Base-by-base conservation (phyloP, 2,113 vertebrate genomes). In the Neogale vison region DNA sequence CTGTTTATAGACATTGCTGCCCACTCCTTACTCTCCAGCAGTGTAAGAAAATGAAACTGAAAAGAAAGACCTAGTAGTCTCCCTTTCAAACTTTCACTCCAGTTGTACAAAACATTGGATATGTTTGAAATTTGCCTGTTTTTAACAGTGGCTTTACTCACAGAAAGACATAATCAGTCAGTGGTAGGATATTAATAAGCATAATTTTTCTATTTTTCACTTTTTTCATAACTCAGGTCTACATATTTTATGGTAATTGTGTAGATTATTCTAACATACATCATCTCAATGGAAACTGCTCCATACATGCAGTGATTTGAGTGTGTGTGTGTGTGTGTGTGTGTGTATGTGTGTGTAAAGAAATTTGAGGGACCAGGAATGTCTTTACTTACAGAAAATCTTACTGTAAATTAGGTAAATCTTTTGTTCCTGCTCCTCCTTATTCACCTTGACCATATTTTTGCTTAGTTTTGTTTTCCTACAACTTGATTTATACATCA, bases 381-480 rank as follows among this genome's bases (percentile, higher is more conserved):
- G 34, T 50, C 90, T n/a, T 94, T 61, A 59, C 20, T 61, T 34
- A 69, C 84, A 36, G 39, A 77, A 72, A 91, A 55, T 82, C 65
- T 55, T 72, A 74, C 42, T 93, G 88, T 52, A 92, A 10, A 94
- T 65, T 42, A 85, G 23, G 3, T 39, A 61, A 97, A 65, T 77
- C 34, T 20, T 95, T 45, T 89, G 23, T 88, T 90, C 79, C 55
- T 93, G 59, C 12, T 55, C 9, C 23, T 93, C 57, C 82, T 95
- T 83, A 76, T 59, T 82, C 29, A 11, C 57, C 2, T 13, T 61
- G 14, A 59, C 55, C 31, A 24, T 88, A 85, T 88, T 90, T 95
- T 65, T 69, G 36, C 50, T 94, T 92, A 67, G 57, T n/a, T 97
- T 83, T 81, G 12, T 92, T 95, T 95, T 92, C 55, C 15, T 72